A percentile compares a stretch with the other conserved stretches of the same genome.
Evolutionary conservation across 2,113 vertebrate species (phyloP).

Genomic region (Oryzias javanicus): DNA sequence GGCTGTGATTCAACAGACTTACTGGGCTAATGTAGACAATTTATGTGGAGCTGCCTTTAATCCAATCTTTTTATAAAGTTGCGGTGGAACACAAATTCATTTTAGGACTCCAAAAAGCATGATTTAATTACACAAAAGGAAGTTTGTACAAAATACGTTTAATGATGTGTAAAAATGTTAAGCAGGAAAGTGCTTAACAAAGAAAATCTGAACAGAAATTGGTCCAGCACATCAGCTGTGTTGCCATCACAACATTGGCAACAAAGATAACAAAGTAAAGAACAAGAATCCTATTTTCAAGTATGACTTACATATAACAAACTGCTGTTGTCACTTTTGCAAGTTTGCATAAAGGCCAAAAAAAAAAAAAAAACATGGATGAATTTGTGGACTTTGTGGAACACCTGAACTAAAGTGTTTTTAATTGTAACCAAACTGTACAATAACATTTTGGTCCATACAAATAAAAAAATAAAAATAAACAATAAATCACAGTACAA

Average conservation of each 20-base stretch:
- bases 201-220: constrained; percentile 27
- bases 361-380: background rate
- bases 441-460: constrained; percentile 14
- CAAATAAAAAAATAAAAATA: constrained; percentile 2
- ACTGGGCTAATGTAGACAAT: constrained; percentile 63
- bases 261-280: constrained; percentile 5
- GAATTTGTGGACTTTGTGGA: background rate
- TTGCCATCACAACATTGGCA: too few species aligned
- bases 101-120: constrained; percentile 29
- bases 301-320: background rate
- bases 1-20: constrained; percentile 60
- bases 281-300: constrained; percentile 2
- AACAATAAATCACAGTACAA: too few species aligned
- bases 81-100: constrained; percentile 37
- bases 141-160: constrained; percentile 71
- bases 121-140: constrained; percentile 54
- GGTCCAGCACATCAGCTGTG: constrained; percentile 3
- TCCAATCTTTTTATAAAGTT: constrained; percentile 49
- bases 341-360: background rate
- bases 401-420: too few species aligned
- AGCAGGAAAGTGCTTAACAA: constrained; percentile 48
- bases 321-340: background rate
- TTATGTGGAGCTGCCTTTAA: constrained; percentile 58
- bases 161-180: constrained; percentile 46
- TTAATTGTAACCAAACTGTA: constrained; percentile 1